Percentiles rank a stretch among this genome's conserved stretches.
Evolutionary conservation across 2,888 invertebrate species (phyloP).

Genomic region (Sceliomorpha sp.): DNA sequence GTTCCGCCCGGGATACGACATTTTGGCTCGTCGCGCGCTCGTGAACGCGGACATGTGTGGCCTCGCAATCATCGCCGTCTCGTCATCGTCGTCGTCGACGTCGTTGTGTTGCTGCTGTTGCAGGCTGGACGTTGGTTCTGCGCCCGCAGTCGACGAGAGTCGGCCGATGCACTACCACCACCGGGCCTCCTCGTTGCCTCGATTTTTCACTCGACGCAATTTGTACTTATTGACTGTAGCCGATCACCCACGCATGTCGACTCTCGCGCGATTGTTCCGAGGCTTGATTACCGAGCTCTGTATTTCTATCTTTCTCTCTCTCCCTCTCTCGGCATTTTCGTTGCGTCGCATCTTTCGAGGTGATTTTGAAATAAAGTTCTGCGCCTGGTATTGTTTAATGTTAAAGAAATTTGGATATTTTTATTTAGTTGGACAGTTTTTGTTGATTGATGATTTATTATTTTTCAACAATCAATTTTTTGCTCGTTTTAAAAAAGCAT

Average conservation of each 20-base stretch:
- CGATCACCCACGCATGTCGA: conserved; percentile 35
- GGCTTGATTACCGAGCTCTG: conserved; percentile 42
- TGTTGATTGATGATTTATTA: too few relatives aligned
- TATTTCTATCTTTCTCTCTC: neutral
- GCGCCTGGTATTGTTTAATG: too few relatives aligned
- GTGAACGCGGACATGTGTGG: conserved; percentile 73
- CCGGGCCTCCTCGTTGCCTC: conserved; percentile 3
- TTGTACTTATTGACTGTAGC: conserved; percentile 46
- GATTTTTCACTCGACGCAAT: conserved; percentile 40
- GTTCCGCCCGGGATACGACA: conserved; percentile 56
- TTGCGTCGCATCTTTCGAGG: too few relatives aligned
- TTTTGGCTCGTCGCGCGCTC: conserved; percentile 19
- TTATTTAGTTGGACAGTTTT: too few relatives aligned
- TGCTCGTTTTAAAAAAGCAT: too few relatives aligned
- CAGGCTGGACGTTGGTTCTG: too few relatives aligned
- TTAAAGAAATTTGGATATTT: too few relatives aligned
- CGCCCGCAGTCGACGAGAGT: conserved; percentile 7
- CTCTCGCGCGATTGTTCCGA: conserved; percentile 40
- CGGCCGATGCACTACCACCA: too few relatives aligned
- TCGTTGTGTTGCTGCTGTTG: too few relatives aligned
- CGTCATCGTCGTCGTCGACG: conserved; percentile 24
- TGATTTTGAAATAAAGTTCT: too few relatives aligned
- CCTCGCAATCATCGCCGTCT: conserved; percentile 72
- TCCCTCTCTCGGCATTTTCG: too few relatives aligned
- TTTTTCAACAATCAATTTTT: too few relatives aligned